These are phyloP conservation scores for Sturmia bella DNA, from an alignment of 2,888 invertebrate species.

Conservation along the genomic window DNA sequence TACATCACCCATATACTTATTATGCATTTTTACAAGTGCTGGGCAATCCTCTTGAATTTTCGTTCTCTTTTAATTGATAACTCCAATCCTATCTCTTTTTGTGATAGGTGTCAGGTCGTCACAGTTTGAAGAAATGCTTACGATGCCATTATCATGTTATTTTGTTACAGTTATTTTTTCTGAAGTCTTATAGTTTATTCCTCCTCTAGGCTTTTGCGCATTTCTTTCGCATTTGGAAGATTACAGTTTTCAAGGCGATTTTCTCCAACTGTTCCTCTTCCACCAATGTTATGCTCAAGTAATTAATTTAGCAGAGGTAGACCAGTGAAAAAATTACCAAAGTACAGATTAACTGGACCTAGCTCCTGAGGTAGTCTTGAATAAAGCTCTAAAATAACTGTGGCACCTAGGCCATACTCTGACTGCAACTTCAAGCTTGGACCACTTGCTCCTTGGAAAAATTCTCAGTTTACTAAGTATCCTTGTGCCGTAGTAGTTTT, in stretches of 20 bases:
- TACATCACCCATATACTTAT: constrained; percentile 21
- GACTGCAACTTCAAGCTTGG: too few species aligned
- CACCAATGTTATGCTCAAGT: constrained; percentile 2
- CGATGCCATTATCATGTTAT: too few species aligned
- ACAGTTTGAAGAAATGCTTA: constrained; percentile 15
- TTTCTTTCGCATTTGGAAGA: too few species aligned
- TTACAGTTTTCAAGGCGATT: constrained; percentile 15
- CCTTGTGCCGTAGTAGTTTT: too few species aligned
- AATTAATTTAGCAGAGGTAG: not conserved
- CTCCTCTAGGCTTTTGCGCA: constrained; percentile 19
- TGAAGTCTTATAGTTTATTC: constrained; percentile 9
- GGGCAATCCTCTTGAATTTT: constrained; percentile 29
- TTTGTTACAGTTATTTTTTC: constrained; percentile 22
- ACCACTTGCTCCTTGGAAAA: too few species aligned
- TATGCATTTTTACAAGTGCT: constrained; percentile 26
- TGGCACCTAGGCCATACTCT: too few species aligned
- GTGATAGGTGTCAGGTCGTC: constrained; percentile 8
- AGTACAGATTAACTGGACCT: too few species aligned
- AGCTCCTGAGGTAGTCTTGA: too few species aligned
- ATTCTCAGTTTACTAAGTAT: too few species aligned
- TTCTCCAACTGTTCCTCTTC: not conserved
- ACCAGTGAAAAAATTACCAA: too few species aligned
- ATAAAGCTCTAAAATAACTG: too few species aligned
- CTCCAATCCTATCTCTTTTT: constrained; percentile 22
- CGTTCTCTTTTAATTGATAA: constrained; percentile 15